Evolutionary conservation across 1,140 invertebrate genomes (phyloP).

Genomic region (Zaprionus camerounensis): DNA sequence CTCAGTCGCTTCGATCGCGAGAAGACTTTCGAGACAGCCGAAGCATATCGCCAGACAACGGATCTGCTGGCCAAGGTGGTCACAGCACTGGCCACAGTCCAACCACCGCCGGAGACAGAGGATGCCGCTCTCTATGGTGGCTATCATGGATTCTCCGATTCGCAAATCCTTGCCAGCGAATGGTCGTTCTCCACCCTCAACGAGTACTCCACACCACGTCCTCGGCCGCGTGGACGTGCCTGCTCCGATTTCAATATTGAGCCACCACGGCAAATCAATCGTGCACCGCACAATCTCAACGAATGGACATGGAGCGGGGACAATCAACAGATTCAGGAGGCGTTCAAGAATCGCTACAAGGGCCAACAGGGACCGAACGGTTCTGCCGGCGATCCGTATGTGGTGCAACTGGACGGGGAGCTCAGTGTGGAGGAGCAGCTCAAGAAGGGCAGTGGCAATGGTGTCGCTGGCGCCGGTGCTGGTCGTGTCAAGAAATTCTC

Average conservation of each 20-base stretch:
- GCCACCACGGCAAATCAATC: slow-evolving; percentile 53
- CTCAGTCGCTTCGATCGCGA: slow-evolving; percentile 90
- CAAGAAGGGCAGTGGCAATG: slow-evolving; percentile 46
- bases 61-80: slow-evolving; percentile 90
- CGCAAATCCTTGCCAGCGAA: slow-evolving; percentile 89
- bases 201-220: slow-evolving; percentile 84
- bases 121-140: slow-evolving; percentile 80
- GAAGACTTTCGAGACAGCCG: slow-evolving; percentile 88
- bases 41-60: slow-evolving; percentile 88
- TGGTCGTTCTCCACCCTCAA: slow-evolving; percentile 84
- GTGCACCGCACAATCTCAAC: slow-evolving; percentile 62
- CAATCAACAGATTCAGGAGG: slow-evolving; percentile 82
- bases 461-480: background rate
- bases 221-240: slow-evolving; percentile 85
- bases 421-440: slow-evolving; percentile 52
- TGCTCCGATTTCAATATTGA: slow-evolving; percentile 80
- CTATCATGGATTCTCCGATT: slow-evolving; percentile 88
- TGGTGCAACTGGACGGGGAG: slow-evolving; percentile 68
- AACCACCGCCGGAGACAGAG: slow-evolving; percentile 84
- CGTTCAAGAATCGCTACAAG: slow-evolving; percentile 73
- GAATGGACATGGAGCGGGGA: slow-evolving; percentile 84
- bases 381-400: slow-evolving; percentile 33
- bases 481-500: slow-evolving; percentile 78
- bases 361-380: slow-evolving; percentile 42
- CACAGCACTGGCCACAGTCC: slow-evolving; percentile 89